Conservation (phyloP, 2,113 vertebrate genomes). For the Bubo blakistoni region DNA sequence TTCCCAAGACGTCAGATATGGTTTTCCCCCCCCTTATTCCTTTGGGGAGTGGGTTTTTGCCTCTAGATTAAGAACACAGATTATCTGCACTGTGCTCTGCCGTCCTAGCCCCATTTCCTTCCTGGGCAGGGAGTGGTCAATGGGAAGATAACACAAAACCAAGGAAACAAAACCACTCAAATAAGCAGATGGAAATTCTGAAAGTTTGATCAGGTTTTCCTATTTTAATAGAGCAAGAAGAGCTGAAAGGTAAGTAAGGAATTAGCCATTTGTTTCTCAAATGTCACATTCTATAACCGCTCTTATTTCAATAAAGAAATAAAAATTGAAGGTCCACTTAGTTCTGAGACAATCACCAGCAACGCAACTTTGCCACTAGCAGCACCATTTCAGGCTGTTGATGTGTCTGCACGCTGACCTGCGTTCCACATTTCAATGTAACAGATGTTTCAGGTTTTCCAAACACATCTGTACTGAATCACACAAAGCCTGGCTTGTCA, state of each 20-base stretch:
- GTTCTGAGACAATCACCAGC: not conserved
- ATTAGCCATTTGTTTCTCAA: not conserved
- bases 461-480: constrained; percentile 81
- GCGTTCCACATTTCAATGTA: constrained; percentile 53
- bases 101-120: not conserved
- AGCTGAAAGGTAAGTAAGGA: not conserved
- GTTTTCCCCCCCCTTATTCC: rapidly evolving
- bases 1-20: not conserved
- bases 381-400: constrained; percentile 7
- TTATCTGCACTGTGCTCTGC: not conserved
- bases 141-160: not conserved
- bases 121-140: not conserved
- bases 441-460: constrained; percentile 84
- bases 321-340: rapidly evolving
- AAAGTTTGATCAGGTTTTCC: not conserved
- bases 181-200: not conserved
- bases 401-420: constrained; percentile 64
- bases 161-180: not conserved
- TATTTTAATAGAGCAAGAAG: not conserved
- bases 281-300: not conserved
- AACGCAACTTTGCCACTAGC: not conserved
- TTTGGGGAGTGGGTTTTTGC: not conserved
- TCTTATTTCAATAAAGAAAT: not conserved
- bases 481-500: constrained; percentile 79
- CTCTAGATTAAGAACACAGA: not conserved